Evolutionary conservation across 2,797 vertebrate species (phyloP), one percentile per base, ranked within the genome.

Genomic region (Bovichtus diacanthus): DNA sequence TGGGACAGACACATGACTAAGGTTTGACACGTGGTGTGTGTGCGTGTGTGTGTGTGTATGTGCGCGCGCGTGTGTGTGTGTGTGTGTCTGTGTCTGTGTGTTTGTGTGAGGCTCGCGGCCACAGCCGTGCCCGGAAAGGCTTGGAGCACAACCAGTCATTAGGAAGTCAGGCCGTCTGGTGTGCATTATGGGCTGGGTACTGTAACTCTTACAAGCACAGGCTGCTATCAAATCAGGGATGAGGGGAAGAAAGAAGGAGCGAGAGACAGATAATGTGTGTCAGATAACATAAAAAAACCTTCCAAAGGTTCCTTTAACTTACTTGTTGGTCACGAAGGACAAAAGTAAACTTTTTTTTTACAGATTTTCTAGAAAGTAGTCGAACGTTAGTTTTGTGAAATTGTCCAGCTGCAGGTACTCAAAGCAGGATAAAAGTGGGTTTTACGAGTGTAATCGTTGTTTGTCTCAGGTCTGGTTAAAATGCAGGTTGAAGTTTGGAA

Each of bases 91-190:
- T 36, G 36, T 72, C 5, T 83, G 74, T 84, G 82, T 88, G 49
- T 90, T 70, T 93, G 89, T 90, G 86, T 76, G 93, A 91, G 92
- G 89, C 94, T 94, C 68, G 83, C 76, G 92, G 93, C 93, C 93
- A 94, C 91, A 93, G 91, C 74, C 88, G 74, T 94, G 93, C 93
- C 94, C 94, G 94, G 95, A 95, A 96, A 94, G 89, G 92, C 94
- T 95, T 87, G 78, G 90, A 95, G 94, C 93, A 86, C 84, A 95
- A 93, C 92, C 90, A 94, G 94, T 95, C 94, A 95, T 95, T 95
- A 95, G 95, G 94, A 94, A 95, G 94, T 93, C 79, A 87, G 87
- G 86, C 90, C 86, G 94, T 95, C 95, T 96, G 95, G 94, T 94
- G 93, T 79, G 89, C 93, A 95, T 96, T 95, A 95, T 76, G 86